Evolutionary conservation across 2,888 invertebrate species (phyloP).

Genomic region (Rhagophthalmus giganteus): DNA sequence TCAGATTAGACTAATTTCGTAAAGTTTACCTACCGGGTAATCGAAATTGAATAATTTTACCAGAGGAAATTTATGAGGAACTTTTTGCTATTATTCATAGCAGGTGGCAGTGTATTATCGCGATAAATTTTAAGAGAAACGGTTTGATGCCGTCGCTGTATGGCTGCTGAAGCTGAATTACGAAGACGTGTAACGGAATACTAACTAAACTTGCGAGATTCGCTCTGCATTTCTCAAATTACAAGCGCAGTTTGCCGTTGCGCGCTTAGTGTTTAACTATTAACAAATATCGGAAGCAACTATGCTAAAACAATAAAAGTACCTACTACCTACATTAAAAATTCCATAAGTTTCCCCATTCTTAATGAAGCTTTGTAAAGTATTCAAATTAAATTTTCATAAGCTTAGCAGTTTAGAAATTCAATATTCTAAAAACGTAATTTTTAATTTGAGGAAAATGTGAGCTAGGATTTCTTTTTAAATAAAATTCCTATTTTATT

Average conservation of each 20-base stretch:
- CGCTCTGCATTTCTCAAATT: conserved; percentile 14
- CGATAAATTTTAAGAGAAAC: conserved; percentile 41
- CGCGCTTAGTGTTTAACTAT: too few relatives aligned
- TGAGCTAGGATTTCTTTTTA: neutral
- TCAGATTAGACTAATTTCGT: conserved; percentile 36
- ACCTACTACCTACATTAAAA: too few relatives aligned
- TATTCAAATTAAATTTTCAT: too few relatives aligned
- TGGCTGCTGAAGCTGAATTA: conserved; percentile 33
- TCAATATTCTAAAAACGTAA: too few relatives aligned
- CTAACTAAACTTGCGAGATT: too few relatives aligned
- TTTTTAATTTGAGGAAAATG: too few relatives aligned
- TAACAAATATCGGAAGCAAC: too few relatives aligned
- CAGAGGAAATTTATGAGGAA: conserved; percentile 37
- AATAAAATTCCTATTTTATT: neutral
- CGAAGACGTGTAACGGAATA: conserved; percentile 26
- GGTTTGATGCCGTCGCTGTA: conserved; percentile 34
- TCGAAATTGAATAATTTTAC: conserved; percentile 41
- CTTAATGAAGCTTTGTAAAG: too few relatives aligned
- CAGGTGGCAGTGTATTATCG: conserved; percentile 43
- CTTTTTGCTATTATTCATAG: conserved; percentile 41
- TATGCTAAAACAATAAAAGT: too few relatives aligned
- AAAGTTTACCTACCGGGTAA: conserved; percentile 40
- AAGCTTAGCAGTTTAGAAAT: too few relatives aligned
- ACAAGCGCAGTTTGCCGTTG: too few relatives aligned
- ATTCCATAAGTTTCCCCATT: too few relatives aligned